phyloP scores from a whole-genome alignment of 1,140 invertebrate genomes.

The Periplaneta americana region DNA sequence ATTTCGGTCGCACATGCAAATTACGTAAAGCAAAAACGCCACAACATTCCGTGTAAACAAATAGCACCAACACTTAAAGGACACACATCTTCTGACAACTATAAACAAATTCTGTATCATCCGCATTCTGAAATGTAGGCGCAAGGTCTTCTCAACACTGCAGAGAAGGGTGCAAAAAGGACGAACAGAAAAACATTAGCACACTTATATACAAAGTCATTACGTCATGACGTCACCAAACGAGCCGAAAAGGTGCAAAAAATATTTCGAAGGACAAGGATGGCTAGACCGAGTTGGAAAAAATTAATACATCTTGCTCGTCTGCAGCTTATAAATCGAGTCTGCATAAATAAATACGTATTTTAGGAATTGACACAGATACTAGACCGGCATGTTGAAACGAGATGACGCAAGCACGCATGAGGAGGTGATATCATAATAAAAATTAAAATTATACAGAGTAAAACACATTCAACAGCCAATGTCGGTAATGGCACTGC shows the following conservation, averaged over 20 bases:
- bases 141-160: background rate
- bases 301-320: background rate
- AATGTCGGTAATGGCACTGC: too few species aligned
- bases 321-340: background rate
- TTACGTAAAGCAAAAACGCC: too few species aligned
- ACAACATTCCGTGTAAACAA: too few species aligned
- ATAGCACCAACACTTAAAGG: too few species aligned
- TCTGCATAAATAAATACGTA: background rate
- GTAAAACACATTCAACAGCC: background rate
- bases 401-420: background rate
- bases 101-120: background rate
- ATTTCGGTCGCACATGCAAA: too few species aligned
- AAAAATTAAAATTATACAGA: background rate
- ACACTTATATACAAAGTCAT: background rate
- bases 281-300: background rate
- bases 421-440: background rate
- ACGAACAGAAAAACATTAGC: background rate
- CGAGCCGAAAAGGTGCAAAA: background rate
- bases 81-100: background rate
- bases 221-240: background rate
- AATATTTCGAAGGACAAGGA: background rate
- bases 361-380: background rate
- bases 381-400: background rate
- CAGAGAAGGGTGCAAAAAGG: background rate
- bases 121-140: background rate